Evolutionary conservation across 1,140 invertebrate genomes (phyloP).

Genomic region (Hyles euphorbiae): DNA sequence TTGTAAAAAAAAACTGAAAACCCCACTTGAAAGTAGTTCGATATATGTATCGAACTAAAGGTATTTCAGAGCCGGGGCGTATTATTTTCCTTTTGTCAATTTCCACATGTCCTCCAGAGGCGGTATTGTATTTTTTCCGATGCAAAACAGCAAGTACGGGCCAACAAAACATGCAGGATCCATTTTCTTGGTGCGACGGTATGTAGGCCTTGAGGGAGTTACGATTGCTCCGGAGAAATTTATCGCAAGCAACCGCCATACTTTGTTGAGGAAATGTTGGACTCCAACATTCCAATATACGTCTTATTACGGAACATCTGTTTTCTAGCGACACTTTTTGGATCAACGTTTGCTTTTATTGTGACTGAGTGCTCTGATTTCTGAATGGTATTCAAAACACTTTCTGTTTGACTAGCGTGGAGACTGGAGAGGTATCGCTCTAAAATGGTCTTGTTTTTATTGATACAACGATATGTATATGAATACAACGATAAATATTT

Average conservation of each 20-base stretch:
- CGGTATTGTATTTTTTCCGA: constrained; percentile 47
- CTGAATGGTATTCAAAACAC: too few species aligned
- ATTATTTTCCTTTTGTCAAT: constrained; percentile 39
- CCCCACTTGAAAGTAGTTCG: too few species aligned
- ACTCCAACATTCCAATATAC: constrained; percentile 15
- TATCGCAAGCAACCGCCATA: constrained; percentile 47
- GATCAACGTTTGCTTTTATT: not conserved
- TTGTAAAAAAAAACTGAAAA: too few species aligned
- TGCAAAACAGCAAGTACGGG: constrained; percentile 51
- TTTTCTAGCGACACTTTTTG: constrained; percentile 15
- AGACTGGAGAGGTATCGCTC: too few species aligned
- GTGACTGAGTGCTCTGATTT: not conserved
- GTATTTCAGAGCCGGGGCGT: too few species aligned
- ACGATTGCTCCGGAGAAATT: constrained; percentile 49
- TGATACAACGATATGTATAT: too few species aligned
- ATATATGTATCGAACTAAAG: too few species aligned
- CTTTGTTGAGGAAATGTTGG: constrained; percentile 24
- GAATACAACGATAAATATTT: too few species aligned
- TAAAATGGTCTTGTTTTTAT: too few species aligned
- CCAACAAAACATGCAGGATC: constrained; percentile 16
- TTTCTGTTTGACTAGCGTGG: not conserved
- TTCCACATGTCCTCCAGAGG: constrained; percentile 54
- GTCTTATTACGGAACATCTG: constrained; percentile 24
- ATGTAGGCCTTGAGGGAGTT: constrained; percentile 24
- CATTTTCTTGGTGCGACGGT: constrained; percentile 10